Percentiles rank a stretch among this genome's conserved stretches.
These are phyloP conservation scores for Falco punctatus DNA, from an alignment of 2,113 vertebrate genomes.

Conservation along the genomic window DNA sequence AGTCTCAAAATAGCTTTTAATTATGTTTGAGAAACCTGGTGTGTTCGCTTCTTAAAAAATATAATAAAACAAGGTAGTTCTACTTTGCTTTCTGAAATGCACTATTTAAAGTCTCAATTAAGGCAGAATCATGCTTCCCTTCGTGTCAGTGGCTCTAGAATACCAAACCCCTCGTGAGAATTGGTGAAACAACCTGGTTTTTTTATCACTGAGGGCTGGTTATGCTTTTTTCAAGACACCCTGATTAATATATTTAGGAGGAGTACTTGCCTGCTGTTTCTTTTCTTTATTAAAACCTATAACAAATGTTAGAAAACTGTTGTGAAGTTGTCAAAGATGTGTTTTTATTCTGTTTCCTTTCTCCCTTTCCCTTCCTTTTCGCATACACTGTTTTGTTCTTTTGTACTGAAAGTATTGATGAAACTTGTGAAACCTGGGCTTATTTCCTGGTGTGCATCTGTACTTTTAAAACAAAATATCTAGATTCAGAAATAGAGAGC, in stretches of 20 bases:
- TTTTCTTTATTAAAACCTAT: background rate
- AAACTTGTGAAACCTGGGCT: background rate
- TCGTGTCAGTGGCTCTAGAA: background rate
- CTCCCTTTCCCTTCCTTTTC: background rate
- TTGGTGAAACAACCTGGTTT: background rate
- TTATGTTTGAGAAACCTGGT: background rate
- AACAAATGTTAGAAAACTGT: background rate
- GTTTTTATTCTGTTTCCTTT: background rate
- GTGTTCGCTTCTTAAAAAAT: conserved; percentile 4
- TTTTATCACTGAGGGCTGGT: background rate
- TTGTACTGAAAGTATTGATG: background rate
- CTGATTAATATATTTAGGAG: background rate
- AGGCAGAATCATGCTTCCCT: background rate
- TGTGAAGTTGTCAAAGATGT: background rate
- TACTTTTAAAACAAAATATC: background rate
- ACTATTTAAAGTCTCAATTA: background rate
- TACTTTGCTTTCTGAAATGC: background rate
- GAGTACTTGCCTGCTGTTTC: background rate
- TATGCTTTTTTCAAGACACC: background rate
- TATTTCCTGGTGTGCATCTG: background rate
- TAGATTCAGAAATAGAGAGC: background rate
- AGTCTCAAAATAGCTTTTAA: background rate
- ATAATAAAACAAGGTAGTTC: background rate
- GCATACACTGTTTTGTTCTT: background rate
- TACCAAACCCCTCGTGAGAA: background rate